Conservation (phyloP, 2,797 vertebrate genomes). For the Pteronotus mesoamericanus region DNA sequence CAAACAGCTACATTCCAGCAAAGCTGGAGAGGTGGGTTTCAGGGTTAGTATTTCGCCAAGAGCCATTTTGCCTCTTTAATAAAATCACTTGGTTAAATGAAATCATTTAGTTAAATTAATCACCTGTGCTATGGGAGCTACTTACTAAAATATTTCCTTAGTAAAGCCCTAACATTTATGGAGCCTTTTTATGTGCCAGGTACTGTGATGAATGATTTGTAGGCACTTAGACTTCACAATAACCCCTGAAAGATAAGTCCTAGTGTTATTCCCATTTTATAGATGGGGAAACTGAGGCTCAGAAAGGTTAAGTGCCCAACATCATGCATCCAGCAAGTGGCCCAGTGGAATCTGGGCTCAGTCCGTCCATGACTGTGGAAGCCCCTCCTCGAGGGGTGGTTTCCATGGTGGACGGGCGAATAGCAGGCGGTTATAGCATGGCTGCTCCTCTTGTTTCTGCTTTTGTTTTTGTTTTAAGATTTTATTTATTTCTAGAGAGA, state of each 20-base stretch:
- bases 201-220: not conserved
- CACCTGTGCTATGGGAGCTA: not conserved
- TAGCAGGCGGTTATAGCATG: not conserved
- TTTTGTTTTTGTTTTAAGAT: no score
- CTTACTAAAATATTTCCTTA: not conserved
- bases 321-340: not conserved
- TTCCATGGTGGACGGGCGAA: not conserved
- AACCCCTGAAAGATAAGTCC: not conserved
- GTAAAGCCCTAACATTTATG: not conserved
- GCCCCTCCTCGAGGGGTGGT: not conserved
- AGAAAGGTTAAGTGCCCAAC: not conserved
- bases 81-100: not conserved
- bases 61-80: not conserved
- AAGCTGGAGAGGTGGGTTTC: not conserved
- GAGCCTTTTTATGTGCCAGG: not conserved
- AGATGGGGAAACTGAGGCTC: not conserved
- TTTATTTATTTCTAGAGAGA: no score
- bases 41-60: not conserved
- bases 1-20: not conserved
- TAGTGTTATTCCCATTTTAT: not conserved
- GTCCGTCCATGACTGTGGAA: fast-evolving
- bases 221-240: not conserved
- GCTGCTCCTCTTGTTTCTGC: not conserved
- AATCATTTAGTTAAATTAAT: not conserved
- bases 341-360: not conserved